A percentile compares a stretch with the other conserved stretches of the same genome.
phyloP scores from a whole-genome alignment of 2,888 invertebrate genomes.

The Maniola hyperantus region DNA sequence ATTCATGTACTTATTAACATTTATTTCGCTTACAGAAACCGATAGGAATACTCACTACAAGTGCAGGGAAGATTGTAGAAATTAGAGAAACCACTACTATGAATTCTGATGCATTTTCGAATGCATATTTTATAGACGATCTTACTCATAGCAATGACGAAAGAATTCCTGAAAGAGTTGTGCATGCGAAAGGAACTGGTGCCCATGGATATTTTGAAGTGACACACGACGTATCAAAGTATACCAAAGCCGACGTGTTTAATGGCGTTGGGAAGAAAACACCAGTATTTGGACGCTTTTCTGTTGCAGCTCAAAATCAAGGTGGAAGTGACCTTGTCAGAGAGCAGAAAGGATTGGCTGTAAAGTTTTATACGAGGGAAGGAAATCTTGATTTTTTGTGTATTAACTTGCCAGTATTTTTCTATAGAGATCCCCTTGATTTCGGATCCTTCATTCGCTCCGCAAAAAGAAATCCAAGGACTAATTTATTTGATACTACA shows the following conservation, averaged over 20 bases:
- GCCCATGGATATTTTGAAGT: conserved; percentile 92
- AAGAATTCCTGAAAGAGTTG: conserved; percentile 94
- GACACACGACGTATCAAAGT: conserved; percentile 90
- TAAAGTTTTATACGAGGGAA: conserved; percentile 95
- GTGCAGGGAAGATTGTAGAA: conserved; percentile 89
- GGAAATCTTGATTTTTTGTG: conserved; percentile 95
- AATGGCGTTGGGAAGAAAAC: conserved; percentile 88
- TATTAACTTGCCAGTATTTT: conserved; percentile 93
- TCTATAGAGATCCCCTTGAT: conserved; percentile 90
- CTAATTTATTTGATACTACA: conserved; percentile 91
- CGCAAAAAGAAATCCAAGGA: conserved; percentile 94
- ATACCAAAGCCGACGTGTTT: conserved; percentile 89
- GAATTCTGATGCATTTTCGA: conserved; percentile 82
- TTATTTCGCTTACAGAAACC: conserved; percentile 59
- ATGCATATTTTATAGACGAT: conserved; percentile 45
- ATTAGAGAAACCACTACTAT: conserved; percentile 87
- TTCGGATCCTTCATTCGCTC: conserved; percentile 94
- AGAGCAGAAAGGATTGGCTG: conserved; percentile 92
- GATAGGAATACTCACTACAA: conserved; percentile 85
- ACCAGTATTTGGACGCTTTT: conserved; percentile 88
- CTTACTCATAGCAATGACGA: conserved; percentile 90
- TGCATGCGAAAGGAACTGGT: conserved; percentile 95
- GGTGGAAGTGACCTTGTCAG: conserved; percentile 92
- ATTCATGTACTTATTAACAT: too few species aligned
- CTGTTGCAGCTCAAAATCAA: conserved; percentile 89